Conservation (phyloP, 2,888 invertebrate species). For the Hypercompe scribonia region DNA sequence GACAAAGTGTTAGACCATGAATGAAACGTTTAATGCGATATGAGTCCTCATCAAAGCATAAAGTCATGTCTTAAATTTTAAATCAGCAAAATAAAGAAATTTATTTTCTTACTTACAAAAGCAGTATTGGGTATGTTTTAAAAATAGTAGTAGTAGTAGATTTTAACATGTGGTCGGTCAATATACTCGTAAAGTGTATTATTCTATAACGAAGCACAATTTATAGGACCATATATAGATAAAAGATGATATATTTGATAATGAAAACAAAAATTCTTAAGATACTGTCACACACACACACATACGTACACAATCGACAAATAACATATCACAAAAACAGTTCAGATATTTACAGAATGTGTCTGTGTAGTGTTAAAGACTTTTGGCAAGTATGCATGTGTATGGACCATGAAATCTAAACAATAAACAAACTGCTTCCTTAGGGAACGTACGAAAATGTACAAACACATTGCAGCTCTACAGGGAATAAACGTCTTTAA, state of each 20-base stretch:
- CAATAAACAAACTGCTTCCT: slow-evolving; percentile 78
- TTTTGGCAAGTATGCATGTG: slow-evolving; percentile 73
- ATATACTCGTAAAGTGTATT: neutral
- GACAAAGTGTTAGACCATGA: neutral
- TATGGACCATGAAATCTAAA: slow-evolving; percentile 68
- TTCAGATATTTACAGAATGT: slow-evolving; percentile 72
- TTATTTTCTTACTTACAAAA: too few relatives aligned
- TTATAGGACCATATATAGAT: too few relatives aligned
- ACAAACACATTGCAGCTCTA: slow-evolving; percentile 48
- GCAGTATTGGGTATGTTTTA: neutral
- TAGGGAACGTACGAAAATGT: slow-evolving; percentile 55
- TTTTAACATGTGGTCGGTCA: neutral
- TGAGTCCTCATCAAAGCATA: too few relatives aligned
- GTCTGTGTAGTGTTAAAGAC: slow-evolving; percentile 77
- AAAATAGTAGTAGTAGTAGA: neutral
- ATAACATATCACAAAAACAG: slow-evolving; percentile 34
- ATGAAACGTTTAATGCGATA: neutral
- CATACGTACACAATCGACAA: neutral
- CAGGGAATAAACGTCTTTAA: slow-evolving; percentile 47
- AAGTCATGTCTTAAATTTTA: neutral
- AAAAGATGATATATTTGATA: too few relatives aligned
- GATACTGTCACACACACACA: neutral
- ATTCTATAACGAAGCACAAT: neutral
- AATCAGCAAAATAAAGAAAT: too few relatives aligned
- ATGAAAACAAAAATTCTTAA: too few relatives aligned